Evolutionary conservation across 2,113 vertebrate species (phyloP).

Genomic region (Struthidea cinerea): DNA sequence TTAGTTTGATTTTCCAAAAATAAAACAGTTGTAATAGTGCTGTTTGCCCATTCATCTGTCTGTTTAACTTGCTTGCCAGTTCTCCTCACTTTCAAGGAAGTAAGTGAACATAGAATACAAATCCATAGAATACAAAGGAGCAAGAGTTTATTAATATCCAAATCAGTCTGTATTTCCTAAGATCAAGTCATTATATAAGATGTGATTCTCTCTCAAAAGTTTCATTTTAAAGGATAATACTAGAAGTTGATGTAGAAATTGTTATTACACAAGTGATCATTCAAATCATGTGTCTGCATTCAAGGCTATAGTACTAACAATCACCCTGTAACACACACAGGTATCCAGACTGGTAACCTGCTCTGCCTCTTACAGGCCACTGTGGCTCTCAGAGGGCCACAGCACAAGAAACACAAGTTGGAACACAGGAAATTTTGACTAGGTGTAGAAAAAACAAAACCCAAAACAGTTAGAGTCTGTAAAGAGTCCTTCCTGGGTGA

Average conservation of each 20-base stretch:
- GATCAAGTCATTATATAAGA: not conserved
- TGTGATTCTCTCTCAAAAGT: not conserved
- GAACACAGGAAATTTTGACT: not conserved
- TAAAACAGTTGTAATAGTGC: not conserved
- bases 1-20: not conserved
- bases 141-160: not conserved
- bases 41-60: not conserved
- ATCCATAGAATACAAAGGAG: not conserved
- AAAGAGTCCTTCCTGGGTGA: not conserved
- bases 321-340: not conserved
- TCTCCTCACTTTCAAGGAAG: not conserved
- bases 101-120: not conserved
- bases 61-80: not conserved
- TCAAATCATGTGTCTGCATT: not conserved
- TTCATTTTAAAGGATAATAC: not conserved
- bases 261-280: not conserved
- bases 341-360: not conserved
- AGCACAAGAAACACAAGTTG: not conserved
- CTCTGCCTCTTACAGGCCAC: not conserved
- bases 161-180: not conserved
- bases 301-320: not conserved
- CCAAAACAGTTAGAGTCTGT: fast-evolving
- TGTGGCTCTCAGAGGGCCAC: not conserved
- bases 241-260: not conserved
- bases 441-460: not conserved